Conservation (phyloP, 2,888 invertebrate genomes). For the Lamproptera curius region DNA sequence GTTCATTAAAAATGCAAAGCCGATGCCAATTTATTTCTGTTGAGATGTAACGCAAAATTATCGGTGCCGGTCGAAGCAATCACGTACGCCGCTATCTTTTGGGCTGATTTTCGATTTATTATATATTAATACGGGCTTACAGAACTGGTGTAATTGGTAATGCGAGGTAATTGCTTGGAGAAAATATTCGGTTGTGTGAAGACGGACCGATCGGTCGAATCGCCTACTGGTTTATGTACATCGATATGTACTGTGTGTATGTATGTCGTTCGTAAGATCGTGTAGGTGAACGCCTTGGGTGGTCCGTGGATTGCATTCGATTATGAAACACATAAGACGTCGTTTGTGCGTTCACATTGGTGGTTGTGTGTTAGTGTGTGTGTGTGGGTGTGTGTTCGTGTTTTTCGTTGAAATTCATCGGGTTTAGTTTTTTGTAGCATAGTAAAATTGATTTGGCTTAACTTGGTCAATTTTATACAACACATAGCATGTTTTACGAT, state of each 20-base stretch:
- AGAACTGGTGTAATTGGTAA: conserved; percentile 67
- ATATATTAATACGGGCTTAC: conserved; percentile 41
- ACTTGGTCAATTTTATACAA: too few relatives aligned
- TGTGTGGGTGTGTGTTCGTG: too few relatives aligned
- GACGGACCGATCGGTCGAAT: conserved; percentile 17
- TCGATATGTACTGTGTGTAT: neutral
- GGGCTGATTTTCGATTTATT: conserved; percentile 51
- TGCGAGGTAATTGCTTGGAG: conserved; percentile 62
- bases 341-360: conserved; percentile 33
- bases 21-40: conserved; percentile 26
- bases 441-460: too few relatives aligned
- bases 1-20: neutral
- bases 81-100: conserved; percentile 36
- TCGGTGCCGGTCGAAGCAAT: conserved; percentile 12
- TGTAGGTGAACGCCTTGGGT: conserved; percentile 51
- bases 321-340: conserved; percentile 53
- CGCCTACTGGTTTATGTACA: conserved; percentile 17
- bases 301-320: conserved; percentile 64
- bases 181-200: conserved; percentile 37
- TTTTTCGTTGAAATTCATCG: too few relatives aligned
- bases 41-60: conserved; percentile 35
- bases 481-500: conserved; percentile 4
- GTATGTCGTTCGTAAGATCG: neutral
- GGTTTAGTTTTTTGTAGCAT: too few relatives aligned
- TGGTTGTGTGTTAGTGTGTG: too few relatives aligned